A percentile compares a stretch with the other conserved stretches of the same genome.
Conservation (phyloP, 1,140 invertebrate species). For the Schlechtendalia chinensis region DNA sequence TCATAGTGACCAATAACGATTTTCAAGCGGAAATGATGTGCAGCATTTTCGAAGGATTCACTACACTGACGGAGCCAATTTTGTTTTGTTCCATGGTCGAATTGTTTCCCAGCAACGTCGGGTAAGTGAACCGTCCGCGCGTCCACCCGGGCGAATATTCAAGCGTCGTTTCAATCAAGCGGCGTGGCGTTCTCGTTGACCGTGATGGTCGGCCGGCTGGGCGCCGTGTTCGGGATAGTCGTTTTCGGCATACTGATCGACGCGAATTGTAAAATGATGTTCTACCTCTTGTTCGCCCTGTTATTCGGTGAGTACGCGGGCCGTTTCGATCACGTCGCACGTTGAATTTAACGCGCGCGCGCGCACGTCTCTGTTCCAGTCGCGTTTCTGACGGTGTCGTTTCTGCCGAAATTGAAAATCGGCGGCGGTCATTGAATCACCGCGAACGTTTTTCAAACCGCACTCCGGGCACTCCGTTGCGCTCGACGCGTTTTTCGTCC, state of each 20-base stretch:
- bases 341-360: too few species aligned
- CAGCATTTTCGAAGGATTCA: constrained; percentile 10
- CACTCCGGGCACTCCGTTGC: too few species aligned
- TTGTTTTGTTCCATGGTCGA: constrained; percentile 33
- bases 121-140: background rate
- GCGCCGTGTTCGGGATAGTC: background rate
- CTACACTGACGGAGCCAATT: constrained; percentile 12
- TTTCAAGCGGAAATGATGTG: constrained; percentile 34
- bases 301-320: background rate
- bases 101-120: constrained; percentile 22
- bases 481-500: too few species aligned
- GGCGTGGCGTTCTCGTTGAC: constrained; percentile 29
- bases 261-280: background rate
- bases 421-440: constrained; percentile 6
- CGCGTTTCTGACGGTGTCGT: background rate
- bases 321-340: too few species aligned
- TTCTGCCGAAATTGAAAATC: constrained; percentile 23
- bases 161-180: background rate
- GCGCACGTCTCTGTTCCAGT: background rate
- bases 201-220: background rate
- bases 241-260: background rate
- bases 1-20: background rate
- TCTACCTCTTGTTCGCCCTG: background rate
- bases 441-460: too few species aligned
- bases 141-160: background rate